Evolutionary conservation across 2,113 vertebrate genomes (phyloP).

Genomic region (Platysteira castanea): DNA sequence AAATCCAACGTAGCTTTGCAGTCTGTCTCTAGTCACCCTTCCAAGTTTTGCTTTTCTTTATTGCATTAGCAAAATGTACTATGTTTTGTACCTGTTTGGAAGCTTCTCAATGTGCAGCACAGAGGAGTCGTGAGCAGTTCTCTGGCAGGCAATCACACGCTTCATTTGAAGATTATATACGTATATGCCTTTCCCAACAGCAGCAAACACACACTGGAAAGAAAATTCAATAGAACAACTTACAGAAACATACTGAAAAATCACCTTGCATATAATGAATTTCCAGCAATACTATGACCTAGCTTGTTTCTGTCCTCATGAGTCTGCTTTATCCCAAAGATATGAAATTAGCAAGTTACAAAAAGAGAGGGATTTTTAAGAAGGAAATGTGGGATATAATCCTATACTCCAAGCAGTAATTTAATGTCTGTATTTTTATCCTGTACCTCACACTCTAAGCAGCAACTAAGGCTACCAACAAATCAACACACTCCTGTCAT

Average conservation of each 20-base stretch:
- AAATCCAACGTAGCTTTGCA: not conserved
- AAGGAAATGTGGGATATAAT: not conserved
- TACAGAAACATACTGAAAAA: slow-evolving; percentile 42
- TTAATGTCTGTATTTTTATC: not conserved
- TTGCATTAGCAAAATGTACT: not conserved
- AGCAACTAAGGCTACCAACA: not conserved
- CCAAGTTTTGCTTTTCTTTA: not conserved
- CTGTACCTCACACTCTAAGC: not conserved
- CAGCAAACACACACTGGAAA: slow-evolving; percentile 84
- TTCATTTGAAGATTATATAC: slow-evolving; percentile 86
- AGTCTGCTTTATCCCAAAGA: not conserved
- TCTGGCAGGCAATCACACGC: slow-evolving; percentile 88
- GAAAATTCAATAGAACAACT: slow-evolving; percentile 41
- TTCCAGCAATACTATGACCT: not conserved
- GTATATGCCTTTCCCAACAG: slow-evolving; percentile 91
- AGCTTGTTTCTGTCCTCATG: not conserved
- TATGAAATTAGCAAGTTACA: not conserved
- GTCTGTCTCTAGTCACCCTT: not conserved
- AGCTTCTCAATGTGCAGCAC: slow-evolving; percentile 82
- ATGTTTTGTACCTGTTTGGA: slow-evolving; percentile 72
- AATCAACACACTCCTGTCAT: not conserved
- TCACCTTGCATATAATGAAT: not conserved
- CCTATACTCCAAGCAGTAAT: not conserved
- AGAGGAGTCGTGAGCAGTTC: slow-evolving; percentile 88
- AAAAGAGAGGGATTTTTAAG: not conserved